Base-by-base conservation (phyloP, 2,797 vertebrate species). In the Fistularia tabacaria region DNA sequence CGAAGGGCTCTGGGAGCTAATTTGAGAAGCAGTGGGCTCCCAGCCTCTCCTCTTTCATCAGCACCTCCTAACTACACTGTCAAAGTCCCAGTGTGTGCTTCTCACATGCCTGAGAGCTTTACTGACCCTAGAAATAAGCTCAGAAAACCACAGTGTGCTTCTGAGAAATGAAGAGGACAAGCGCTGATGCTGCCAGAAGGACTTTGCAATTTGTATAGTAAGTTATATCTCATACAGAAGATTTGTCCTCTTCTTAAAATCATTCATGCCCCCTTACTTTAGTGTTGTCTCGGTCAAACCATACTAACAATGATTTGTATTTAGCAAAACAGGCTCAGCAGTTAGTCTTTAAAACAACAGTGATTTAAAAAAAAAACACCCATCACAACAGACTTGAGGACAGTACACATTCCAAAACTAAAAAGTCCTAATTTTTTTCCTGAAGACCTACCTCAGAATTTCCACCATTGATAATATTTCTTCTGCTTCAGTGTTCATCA, bases 11-110 rank as follows among this genome's bases (percentile, higher is more conserved):
- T 9, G 55, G 79, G 69, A 14, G 81, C 88, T 91, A 90, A 90
- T 90, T 90, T 86, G 85, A 91, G 89, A 84, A 75, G 73, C 69
- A 71, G 60, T 63, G 60, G 76, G 70, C 76, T 76, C 73, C 60
- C 50, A 74, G 76, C 75, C 76, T 91, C 89, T 91, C 87, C 55
- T 65, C 84, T 91, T 91, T 92, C 89, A 89, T 89, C 86, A 86
- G 73, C 81, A 82, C 82, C 83, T 90, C 86, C 85, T 90, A 90
- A 92, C 85, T 83, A 90, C 62, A 45, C 86, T 89, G 89, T 91
- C 89, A 88, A 82, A 86, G 60, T 59, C 42, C 37, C 57, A 51
- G 38, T 45, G 71, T 74, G 49, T 68, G 66, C 64, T 69, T 65
- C 45, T 48, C 71, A 71, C 65, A 82, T 78, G 79, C 74, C 74